phyloP scores from a whole-genome alignment of 2,797 vertebrate species.

The Enteromius trimaculatus region DNA sequence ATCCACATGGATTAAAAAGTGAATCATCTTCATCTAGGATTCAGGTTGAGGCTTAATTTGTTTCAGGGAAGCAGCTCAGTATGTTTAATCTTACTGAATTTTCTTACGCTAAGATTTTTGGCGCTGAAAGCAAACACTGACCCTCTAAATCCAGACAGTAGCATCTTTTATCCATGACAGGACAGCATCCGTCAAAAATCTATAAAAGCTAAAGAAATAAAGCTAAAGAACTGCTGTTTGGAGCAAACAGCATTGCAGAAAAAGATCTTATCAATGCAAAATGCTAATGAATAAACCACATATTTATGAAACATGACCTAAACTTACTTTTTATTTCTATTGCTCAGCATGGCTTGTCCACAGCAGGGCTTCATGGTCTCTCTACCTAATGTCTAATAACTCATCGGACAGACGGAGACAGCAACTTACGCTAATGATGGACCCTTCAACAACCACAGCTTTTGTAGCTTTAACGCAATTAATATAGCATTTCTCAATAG shows the following conservation, averaged over 20 bases:
- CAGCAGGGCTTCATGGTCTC: slow-evolving; percentile 37
- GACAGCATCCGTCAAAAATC: neutral
- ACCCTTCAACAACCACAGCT: slow-evolving; percentile 4
- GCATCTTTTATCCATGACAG: slow-evolving; percentile 14
- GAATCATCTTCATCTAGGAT: slow-evolving; percentile 31
- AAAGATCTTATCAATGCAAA: neutral
- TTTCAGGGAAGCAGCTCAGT: slow-evolving; percentile 8
- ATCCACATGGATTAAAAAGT: slow-evolving; percentile 12
- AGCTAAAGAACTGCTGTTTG: neutral
- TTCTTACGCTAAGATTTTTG: neutral
- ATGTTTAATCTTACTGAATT: slow-evolving; percentile 2
- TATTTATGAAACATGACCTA: slow-evolving; percentile 20
- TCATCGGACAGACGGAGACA: slow-evolving; percentile 17
- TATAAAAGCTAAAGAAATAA: slow-evolving; percentile 14
- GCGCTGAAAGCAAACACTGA: neutral
- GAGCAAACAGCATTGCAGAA: neutral
- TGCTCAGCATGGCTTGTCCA: slow-evolving; percentile 34
- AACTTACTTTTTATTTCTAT: slow-evolving; percentile 24
- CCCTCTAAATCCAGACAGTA: neutral
- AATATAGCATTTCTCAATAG: neutral
- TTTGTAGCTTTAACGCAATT: slow-evolving; percentile 10
- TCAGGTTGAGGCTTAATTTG: slow-evolving; percentile 16
- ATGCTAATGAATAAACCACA: slow-evolving; percentile 19
- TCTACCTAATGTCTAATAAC: slow-evolving; percentile 41
- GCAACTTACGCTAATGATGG: slow-evolving; percentile 21